These are phyloP conservation scores for Paedocypris sp. DNA, from an alignment of 2,113 vertebrate genomes.

Conservation along the genomic window DNA sequence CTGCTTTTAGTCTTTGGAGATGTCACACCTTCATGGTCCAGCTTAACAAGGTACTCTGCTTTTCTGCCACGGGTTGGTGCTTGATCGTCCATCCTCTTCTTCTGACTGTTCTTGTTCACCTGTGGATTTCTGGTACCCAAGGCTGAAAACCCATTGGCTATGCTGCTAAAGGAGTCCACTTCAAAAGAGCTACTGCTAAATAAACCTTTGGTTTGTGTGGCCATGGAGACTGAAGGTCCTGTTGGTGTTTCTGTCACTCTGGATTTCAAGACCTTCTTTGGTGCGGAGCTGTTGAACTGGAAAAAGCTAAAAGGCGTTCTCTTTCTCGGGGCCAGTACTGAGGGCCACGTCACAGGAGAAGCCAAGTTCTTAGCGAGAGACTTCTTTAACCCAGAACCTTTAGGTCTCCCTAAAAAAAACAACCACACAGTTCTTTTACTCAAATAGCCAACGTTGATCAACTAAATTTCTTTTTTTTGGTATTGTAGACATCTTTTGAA, in stretches of 20 bases:
- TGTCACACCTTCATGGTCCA: slow-evolving; percentile 93
- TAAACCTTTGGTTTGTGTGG: slow-evolving; percentile 59
- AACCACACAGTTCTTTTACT: neutral
- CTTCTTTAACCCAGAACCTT: slow-evolving; percentile 68
- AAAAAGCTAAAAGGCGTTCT: slow-evolving; percentile 73
- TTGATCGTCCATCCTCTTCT: slow-evolving; percentile 63
- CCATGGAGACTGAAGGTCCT: slow-evolving; percentile 48
- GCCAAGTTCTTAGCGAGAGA: slow-evolving; percentile 57
- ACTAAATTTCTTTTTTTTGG: no score
- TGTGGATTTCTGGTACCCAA: slow-evolving; percentile 64
- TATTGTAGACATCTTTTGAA: neutral
- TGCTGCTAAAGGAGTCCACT: slow-evolving; percentile 88
- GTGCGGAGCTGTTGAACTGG: slow-evolving; percentile 68
- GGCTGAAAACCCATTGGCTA: slow-evolving; percentile 82
- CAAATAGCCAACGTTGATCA: neutral
- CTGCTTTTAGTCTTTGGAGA: slow-evolving; percentile 93
- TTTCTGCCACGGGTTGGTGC: slow-evolving; percentile 58
- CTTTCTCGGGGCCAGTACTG: slow-evolving; percentile 65
- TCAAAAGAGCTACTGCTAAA: slow-evolving; percentile 85
- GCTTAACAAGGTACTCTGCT: slow-evolving; percentile 80
- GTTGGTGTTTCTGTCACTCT: slow-evolving; percentile 66
- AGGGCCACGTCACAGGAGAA: slow-evolving; percentile 73
- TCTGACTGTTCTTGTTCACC: slow-evolving; percentile 62
- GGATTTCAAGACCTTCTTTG: slow-evolving; percentile 65
- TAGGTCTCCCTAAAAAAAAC: slow-evolving; percentile 55